Percentiles rank a stretch among this genome's conserved stretches.
Evolutionary conservation across 2,888 invertebrate genomes (phyloP).

Genomic region (Ectemnius cavifrons): DNA sequence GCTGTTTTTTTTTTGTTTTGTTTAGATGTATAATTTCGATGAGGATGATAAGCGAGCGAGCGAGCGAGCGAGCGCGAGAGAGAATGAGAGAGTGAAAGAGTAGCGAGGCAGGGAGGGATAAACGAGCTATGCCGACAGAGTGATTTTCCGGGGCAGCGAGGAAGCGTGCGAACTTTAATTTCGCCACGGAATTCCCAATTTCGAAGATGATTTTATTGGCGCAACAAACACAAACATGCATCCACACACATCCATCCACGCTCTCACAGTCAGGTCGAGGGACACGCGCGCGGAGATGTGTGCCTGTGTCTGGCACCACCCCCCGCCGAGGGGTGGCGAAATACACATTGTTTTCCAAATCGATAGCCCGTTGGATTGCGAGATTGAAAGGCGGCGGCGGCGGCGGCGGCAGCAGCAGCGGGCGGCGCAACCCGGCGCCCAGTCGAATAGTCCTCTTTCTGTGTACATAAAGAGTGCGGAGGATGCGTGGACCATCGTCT

Average conservation of each 20-base stretch:
- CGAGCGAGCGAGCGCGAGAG: background rate
- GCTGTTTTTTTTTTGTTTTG: conserved; percentile 14
- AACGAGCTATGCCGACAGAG: conserved; percentile 18
- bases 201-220: conserved; percentile 40
- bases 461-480: conserved; percentile 22
- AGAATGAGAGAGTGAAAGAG: background rate
- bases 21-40: conserved; percentile 28
- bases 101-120: background rate
- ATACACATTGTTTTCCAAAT: conserved; percentile 1
- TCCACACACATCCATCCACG: background rate
- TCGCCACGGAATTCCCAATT: conserved; percentile 18
- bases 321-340: too few species aligned
- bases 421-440: too few species aligned
- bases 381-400: too few species aligned
- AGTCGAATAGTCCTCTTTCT: conserved; percentile 29
- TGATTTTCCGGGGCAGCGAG: conserved; percentile 17
- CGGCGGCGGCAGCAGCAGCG: too few species aligned
- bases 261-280: too few species aligned
- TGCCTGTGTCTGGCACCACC: too few species aligned
- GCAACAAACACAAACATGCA: conserved; percentile 30
- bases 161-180: conserved; percentile 20
- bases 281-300: too few species aligned
- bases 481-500: background rate
- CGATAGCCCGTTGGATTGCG: background rate
- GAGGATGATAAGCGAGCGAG: background rate